Evolutionary conservation across 1,140 invertebrate species (phyloP).

Genomic region (Drosophila pseudoobscura): DNA sequence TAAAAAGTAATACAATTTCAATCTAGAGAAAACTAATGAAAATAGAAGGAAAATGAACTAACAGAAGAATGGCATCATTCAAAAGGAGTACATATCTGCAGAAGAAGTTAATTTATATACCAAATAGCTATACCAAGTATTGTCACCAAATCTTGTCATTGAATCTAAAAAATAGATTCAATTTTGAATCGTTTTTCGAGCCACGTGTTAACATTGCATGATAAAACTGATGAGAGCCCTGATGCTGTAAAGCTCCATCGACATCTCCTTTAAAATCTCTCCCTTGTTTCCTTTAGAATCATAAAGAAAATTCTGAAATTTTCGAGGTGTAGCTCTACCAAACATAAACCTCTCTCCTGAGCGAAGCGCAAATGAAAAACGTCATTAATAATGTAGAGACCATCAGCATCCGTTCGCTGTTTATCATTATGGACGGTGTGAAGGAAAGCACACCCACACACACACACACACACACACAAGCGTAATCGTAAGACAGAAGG

Average conservation of each 20-base stretch:
- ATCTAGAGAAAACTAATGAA: not conserved
- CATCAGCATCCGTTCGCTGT: conserved; percentile 75
- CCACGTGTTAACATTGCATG: too few relatives aligned
- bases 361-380: conserved; percentile 75
- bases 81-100: too few relatives aligned
- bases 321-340: not conserved
- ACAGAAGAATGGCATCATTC: too few relatives aligned
- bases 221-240: too few relatives aligned
- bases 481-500: conserved; percentile 61
- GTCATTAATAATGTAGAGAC: conserved; percentile 78
- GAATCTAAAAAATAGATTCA: too few relatives aligned
- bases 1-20: too few relatives aligned
- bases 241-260: not conserved
- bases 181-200: too few relatives aligned
- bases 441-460: conserved; percentile 29
- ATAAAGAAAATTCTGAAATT: conserved; percentile 12
- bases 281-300: conserved; percentile 16
- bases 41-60: too few relatives aligned
- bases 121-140: too few relatives aligned
- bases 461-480: conserved; percentile 19
- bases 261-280: conserved; percentile 33
- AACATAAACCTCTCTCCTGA: conserved; percentile 52
- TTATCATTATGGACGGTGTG: conserved; percentile 69
- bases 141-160: too few relatives aligned
- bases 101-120: too few relatives aligned